Base-by-base conservation (phyloP, 1,140 invertebrate species). In the Monomorium pharaonis region DNA sequence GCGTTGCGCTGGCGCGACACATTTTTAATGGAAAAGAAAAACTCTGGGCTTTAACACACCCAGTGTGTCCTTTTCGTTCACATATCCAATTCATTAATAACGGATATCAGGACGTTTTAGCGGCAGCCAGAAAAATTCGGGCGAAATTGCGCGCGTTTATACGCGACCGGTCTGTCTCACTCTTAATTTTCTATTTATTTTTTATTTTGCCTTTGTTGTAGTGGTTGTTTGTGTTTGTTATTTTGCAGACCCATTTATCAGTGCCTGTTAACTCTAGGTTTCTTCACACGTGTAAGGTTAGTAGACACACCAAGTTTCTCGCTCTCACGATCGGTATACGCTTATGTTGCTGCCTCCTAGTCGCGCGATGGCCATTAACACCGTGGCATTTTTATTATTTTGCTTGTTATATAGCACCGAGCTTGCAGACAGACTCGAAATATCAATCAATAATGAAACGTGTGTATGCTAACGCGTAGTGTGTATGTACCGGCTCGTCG, bases 241-340 rank as follows among this genome's bases (percentile, higher is more conserved):
- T 97, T 97, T 97, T 97, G 96, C 97, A 97, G 97, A 97, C 97
- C 96, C 97, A 97, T 96, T 97, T 98, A 96, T 97, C 97, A 96
- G 97, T 98, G 96, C 97, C 97, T 96, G 96, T 97, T 96, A 97
- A 97, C 96, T 96, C 96, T 97, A 97, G 97, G 96, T 97, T 96
- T 95, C 97, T 97, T 94, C 97, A 97, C 96, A 96, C 96, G 95
- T 96, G 96, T 96, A 97, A 97, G 97, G 97, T 97, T 96, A 96
- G 97, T 96, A 94, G 91, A 51, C 58, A 77, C 76, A 80, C 62
- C 72, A 85, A 21, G 62, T 85, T 84, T 62, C 58, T 72, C 44
- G 77, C 69, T 84, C 56, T 76, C 81, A 77, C 69, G 69, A 84
- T 49, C 30, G 30, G 62, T 80, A 81, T 78, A 74, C 37, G 84